Conservation (phyloP, 2,113 vertebrate species). For the Phalacrocorax carbo region DNA sequence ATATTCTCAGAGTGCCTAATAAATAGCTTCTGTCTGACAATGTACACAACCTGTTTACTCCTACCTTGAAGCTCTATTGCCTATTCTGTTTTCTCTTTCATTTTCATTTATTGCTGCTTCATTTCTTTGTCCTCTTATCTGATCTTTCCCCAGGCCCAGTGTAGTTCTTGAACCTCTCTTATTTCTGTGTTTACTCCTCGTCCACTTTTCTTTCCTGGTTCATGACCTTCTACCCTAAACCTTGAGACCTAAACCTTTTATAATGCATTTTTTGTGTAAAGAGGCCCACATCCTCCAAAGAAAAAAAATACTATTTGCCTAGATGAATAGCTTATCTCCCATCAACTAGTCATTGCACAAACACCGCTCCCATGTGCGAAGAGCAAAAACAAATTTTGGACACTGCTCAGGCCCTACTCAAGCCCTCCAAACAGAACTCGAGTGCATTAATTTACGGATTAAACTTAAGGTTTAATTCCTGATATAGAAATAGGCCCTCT, state of each 20-base stretch:
- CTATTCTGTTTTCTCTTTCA: background rate
- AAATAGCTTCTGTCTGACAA: background rate
- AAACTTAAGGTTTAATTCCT: background rate
- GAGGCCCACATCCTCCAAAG: background rate
- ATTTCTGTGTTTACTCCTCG: background rate
- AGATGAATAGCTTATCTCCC: background rate
- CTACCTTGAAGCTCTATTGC: background rate
- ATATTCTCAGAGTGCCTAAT: background rate
- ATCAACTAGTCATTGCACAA: background rate
- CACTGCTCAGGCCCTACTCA: background rate
- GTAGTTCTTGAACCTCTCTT: background rate
- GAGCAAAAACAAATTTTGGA: background rate
- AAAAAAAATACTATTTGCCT: background rate
- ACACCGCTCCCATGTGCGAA: fast-evolving
- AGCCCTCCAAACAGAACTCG: background rate
- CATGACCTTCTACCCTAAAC: background rate
- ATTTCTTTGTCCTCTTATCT: background rate
- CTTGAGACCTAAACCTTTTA: background rate
- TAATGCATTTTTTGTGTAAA: background rate
- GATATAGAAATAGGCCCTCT: background rate
- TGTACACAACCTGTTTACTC: background rate
- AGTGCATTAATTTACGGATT: background rate
- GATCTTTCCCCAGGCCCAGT: background rate
- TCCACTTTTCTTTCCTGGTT: background rate
- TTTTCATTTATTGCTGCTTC: background rate